Evolutionary conservation across 64 coral and sea anemone genomes (phyloP).

Genomic region (Anthopleura sola): DNA sequence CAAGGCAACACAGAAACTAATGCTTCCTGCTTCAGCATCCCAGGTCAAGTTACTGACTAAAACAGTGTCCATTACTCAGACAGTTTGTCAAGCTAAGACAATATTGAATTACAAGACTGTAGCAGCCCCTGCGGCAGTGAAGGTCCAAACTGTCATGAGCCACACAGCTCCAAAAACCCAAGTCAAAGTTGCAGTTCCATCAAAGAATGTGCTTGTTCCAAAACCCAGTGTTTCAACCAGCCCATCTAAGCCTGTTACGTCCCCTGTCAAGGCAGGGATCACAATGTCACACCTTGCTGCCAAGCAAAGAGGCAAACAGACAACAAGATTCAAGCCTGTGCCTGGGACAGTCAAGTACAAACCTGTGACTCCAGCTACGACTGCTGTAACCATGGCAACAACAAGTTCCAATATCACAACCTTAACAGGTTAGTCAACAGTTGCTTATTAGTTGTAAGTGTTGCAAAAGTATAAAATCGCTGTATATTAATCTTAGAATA

Average conservation of each 20-base stretch:
- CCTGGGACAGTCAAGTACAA: constrained; percentile 92
- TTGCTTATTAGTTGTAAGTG: not conserved
- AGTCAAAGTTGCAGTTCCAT: constrained; percentile 57
- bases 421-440: constrained; percentile 32
- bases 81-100: constrained; percentile 76
- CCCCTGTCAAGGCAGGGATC: constrained; percentile 39
- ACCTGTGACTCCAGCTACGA: constrained; percentile 65
- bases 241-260: constrained; percentile 41
- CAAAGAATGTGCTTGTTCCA: constrained; percentile 30
- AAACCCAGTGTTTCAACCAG: constrained; percentile 26
- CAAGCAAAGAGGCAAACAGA: constrained; percentile 68
- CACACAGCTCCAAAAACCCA: constrained; percentile 57
- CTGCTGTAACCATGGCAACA: constrained; percentile 79
- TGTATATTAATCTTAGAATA: too few species aligned
- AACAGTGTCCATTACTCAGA: constrained; percentile 74
- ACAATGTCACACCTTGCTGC: constrained; percentile 70
- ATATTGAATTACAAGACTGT: constrained; percentile 82
- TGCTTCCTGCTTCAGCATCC: constrained; percentile 70
- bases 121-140: constrained; percentile 54
- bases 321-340: constrained; percentile 73
- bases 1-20: constrained; percentile 48
- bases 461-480: not conserved
- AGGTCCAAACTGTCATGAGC: constrained; percentile 76
- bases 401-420: constrained; percentile 64
- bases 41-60: constrained; percentile 90